Conservation (phyloP, 2,797 vertebrate genomes). For the Nannoperca australis region DNA sequence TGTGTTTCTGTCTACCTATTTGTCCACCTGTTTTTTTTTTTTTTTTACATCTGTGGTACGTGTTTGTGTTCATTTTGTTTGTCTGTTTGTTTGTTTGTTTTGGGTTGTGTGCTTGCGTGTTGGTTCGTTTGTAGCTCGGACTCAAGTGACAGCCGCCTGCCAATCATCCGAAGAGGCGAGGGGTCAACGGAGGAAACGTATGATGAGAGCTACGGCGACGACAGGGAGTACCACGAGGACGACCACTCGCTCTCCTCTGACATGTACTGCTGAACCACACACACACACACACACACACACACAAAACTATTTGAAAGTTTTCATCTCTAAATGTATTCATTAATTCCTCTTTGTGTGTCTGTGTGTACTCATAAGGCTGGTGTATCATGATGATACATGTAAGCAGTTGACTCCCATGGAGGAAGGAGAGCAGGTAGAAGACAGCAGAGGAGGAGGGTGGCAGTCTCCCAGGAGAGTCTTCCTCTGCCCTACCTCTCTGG, state of each 20-base stretch:
- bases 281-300: not conserved
- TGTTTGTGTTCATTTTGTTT: constrained; percentile 61
- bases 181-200: constrained; percentile 90
- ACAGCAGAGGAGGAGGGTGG: constrained; percentile 81
- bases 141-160: constrained; percentile 92
- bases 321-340: not conserved
- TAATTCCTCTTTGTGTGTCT: constrained; percentile 25
- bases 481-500: constrained; percentile 93
- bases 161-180: constrained; percentile 92
- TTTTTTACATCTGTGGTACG: constrained; percentile 34
- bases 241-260: constrained; percentile 92
- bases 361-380: constrained; percentile 84
- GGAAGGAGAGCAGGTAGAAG: constrained; percentile 81
- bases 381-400: constrained; percentile 93
- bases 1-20: constrained; percentile 55
- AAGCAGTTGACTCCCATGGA: constrained; percentile 93
- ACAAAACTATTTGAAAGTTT: too few species aligned
- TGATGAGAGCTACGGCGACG: constrained; percentile 88
- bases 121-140: constrained; percentile 86
- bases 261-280: constrained; percentile 84
- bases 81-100: constrained; percentile 17
- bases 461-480: constrained; percentile 93
- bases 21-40: constrained; percentile 46
- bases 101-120: constrained; percentile 31
- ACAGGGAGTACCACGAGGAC: constrained; percentile 89